phyloP scores from a whole-genome alignment of 2,797 vertebrate species.

The Pipistrellus nathusii region DNA sequence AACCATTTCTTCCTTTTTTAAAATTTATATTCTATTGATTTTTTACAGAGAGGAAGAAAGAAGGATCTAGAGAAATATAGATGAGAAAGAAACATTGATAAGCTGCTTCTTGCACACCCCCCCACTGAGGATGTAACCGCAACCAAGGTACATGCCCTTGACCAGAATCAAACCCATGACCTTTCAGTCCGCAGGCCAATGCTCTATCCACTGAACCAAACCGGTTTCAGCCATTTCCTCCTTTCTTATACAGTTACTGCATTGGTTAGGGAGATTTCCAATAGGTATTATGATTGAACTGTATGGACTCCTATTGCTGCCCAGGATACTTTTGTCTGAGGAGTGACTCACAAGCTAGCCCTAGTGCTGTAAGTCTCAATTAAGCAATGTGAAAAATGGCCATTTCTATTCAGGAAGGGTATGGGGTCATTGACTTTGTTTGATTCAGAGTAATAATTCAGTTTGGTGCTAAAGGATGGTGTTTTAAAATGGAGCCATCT shows the following conservation, averaged over 20 bases:
- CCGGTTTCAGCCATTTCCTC: background rate
- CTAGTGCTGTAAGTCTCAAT: background rate
- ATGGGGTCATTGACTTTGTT: background rate
- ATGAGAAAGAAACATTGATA: too few relatives aligned
- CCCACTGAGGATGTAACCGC: too few relatives aligned
- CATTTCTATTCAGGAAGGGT: background rate
- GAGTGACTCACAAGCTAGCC: background rate
- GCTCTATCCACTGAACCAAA: too few relatives aligned
- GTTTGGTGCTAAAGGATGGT: background rate
- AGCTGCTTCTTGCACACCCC: too few relatives aligned
- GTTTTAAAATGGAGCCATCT: background rate
- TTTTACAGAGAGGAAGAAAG: too few relatives aligned
- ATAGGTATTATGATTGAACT: background rate
- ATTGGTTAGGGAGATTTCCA: background rate
- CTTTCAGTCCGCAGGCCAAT: too few relatives aligned
- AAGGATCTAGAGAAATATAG: too few relatives aligned
- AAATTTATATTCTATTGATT: too few relatives aligned
- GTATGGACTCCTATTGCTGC: background rate
- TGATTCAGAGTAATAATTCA: background rate
- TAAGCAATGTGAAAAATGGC: background rate
- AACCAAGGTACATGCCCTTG: too few relatives aligned
- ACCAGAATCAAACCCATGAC: too few relatives aligned
- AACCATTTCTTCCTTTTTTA: background rate
- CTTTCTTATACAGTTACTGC: background rate
- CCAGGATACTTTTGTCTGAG: background rate